phyloP scores from a whole-genome alignment of 92 coral and sea anemone species.

The Zoanthus sociatus region DNA sequence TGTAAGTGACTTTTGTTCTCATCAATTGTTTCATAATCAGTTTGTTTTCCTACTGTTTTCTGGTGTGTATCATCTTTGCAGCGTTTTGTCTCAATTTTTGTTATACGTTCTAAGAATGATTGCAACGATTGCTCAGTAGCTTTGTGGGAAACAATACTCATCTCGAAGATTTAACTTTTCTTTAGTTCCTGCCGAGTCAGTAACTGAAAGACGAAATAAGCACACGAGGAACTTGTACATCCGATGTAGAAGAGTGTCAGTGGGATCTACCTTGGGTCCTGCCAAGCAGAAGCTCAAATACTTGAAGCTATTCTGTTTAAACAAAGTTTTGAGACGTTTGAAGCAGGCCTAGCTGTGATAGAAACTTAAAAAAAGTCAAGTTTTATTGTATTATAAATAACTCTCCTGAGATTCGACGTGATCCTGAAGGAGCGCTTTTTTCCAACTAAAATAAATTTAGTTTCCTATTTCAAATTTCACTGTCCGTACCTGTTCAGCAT shows the following conservation, averaged over 20 bases:
- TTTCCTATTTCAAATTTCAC: too few species aligned
- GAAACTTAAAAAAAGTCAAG: too few species aligned
- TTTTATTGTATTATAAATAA: too few species aligned
- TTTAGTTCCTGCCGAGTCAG: not conserved
- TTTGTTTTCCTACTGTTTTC: not conserved
- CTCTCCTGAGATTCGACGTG: too few species aligned
- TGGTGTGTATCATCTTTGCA: not conserved
- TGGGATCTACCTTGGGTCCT: not conserved
- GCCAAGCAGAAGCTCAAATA: not conserved
- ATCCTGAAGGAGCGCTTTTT: too few species aligned
- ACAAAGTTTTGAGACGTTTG: not conserved
- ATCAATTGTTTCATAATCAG: not conserved
- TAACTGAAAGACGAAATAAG: not conserved
- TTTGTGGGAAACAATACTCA: not conserved
- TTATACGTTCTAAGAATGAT: constrained; percentile 19
- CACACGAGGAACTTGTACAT: not conserved
- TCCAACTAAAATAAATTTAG: too few species aligned
- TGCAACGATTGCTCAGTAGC: not conserved
- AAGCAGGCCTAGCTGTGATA: too few species aligned
- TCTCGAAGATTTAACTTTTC: not conserved
- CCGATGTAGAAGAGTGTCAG: not conserved
- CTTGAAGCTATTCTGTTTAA: not conserved
- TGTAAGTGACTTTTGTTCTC: not conserved
- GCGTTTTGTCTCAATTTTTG: constrained; percentile 20
- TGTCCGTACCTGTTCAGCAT: too few species aligned